Percentiles rank a stretch among this genome's conserved stretches.
Conservation (phyloP, 2,113 vertebrate species). For the Ceyx margarethae region DNA sequence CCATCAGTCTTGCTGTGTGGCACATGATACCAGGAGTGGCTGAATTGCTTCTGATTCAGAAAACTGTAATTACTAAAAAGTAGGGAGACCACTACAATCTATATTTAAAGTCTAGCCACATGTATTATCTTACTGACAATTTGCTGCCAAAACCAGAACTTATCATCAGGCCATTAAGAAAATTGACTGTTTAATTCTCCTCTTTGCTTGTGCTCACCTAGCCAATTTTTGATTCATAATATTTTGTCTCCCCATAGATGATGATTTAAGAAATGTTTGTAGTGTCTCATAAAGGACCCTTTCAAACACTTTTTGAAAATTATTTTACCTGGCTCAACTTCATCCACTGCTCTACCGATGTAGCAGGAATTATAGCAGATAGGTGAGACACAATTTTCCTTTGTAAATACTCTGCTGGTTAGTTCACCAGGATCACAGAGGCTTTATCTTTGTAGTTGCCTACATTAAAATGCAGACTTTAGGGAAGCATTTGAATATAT, state of each 20-base stretch:
- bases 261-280: constrained; percentile 40
- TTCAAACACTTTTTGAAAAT: constrained; percentile 35
- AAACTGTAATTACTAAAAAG: constrained; percentile 16
- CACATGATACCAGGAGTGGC: neutral
- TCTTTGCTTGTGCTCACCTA: constrained; percentile 6
- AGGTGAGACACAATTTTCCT: neutral
- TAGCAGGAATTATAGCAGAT: neutral
- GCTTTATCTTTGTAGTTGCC: neutral
- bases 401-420: neutral
- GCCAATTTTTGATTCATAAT: constrained; percentile 18
- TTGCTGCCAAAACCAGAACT: neutral
- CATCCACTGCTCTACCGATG: neutral
- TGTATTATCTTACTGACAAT: neutral
- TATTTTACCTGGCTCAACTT: constrained; percentile 33
- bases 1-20: constrained; percentile 1
- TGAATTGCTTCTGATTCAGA: neutral
- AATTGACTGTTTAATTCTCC: constrained; percentile 12
- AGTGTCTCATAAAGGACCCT: neutral
- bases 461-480: constrained; percentile 1
- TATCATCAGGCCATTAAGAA: neutral
- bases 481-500: neutral
- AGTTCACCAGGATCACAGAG: neutral
- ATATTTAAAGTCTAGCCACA: neutral
- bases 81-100: neutral
- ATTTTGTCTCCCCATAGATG: constrained; percentile 23